phyloP scores from a whole-genome alignment of 2,113 vertebrate genomes.

The Donacobius atricapilla region DNA sequence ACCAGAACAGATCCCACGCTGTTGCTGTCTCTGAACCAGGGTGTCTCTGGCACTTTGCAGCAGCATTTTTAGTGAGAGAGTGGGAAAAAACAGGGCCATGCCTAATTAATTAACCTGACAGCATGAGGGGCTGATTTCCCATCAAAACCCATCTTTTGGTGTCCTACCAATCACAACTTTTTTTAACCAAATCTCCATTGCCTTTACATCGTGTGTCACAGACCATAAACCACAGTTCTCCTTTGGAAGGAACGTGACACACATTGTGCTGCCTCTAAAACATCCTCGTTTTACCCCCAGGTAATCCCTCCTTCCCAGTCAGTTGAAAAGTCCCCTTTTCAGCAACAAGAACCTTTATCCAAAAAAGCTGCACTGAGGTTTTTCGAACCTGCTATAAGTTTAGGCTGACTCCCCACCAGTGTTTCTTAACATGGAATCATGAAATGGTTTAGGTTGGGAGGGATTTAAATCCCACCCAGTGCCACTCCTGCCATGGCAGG shows the following conservation, averaged over 20 bases:
- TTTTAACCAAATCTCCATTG: neutral
- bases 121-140: neutral
- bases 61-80: neutral
- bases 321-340: neutral
- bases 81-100: neutral
- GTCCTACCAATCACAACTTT: neutral
- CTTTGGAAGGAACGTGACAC: neutral
- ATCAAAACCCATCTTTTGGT: neutral
- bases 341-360: rapidly evolving
- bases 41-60: neutral
- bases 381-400: rapidly evolving
- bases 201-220: neutral
- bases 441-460: neutral
- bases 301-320: neutral
- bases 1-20: rapidly evolving
- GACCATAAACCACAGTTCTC: rapidly evolving
- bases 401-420: neutral
- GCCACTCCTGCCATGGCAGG: neutral
- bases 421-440: neutral
- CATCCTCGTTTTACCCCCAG: neutral
- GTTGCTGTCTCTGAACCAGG: rapidly evolving
- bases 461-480: rapidly evolving
- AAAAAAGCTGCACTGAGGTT: neutral
- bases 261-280: neutral
- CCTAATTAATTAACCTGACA: neutral